Evolutionary conservation across 1,140 invertebrate genomes (phyloP).

Genomic region (Penaeus chinensis): DNA sequence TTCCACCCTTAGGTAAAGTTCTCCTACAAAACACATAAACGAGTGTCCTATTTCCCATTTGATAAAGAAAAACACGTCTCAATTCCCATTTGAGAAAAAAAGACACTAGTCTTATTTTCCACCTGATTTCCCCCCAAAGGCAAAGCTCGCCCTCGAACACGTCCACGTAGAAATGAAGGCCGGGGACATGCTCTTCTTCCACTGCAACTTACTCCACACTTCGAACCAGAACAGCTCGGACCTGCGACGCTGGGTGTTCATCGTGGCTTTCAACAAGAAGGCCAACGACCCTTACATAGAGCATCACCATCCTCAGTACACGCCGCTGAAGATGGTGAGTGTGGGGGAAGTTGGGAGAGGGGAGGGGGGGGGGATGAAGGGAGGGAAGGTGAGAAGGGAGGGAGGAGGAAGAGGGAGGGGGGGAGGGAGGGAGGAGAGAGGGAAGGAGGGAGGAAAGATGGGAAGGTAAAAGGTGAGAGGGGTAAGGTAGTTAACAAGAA

Average conservation of each 20-base stretch:
- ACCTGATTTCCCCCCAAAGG: not conserved
- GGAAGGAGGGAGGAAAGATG: too few relatives aligned
- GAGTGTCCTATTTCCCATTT: too few relatives aligned
- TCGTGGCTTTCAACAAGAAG: constrained; percentile 47
- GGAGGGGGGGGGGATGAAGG: constrained; percentile 8
- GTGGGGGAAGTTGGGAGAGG: not conserved
- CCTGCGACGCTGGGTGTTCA: constrained; percentile 41
- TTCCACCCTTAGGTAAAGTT: too few relatives aligned
- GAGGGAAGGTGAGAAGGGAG: not conserved
- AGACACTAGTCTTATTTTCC: not conserved
- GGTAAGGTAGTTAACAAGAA: too few relatives aligned
- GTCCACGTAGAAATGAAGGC: constrained; percentile 45
- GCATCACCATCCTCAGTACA: constrained; percentile 54
- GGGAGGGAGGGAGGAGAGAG: too few relatives aligned
- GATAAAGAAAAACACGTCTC: not conserved
- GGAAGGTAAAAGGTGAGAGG: too few relatives aligned
- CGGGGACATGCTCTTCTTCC: constrained; percentile 58
- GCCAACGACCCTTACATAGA: constrained; percentile 47
- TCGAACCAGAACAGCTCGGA: constrained; percentile 38
- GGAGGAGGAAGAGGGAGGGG: not conserved
- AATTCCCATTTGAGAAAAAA: not conserved
- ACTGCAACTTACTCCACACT: constrained; percentile 56
- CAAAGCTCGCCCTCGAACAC: not conserved
- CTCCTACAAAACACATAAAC: too few relatives aligned
- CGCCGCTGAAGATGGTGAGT: constrained; percentile 41